phyloP scores from a whole-genome alignment of 2,113 vertebrate species.

The Corythornis cristatus region DNA sequence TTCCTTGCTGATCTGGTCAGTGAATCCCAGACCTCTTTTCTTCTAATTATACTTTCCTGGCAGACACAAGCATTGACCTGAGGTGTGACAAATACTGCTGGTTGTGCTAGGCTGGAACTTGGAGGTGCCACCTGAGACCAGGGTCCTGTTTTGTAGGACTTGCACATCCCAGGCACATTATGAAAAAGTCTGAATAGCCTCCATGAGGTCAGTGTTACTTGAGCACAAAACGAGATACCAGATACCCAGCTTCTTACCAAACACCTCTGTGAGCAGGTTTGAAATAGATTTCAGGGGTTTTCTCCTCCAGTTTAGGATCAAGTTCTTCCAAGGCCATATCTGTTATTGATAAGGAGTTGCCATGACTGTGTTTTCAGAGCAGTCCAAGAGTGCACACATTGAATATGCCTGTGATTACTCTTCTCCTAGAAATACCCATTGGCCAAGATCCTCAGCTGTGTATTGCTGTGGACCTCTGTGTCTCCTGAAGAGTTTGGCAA shows the following conservation, averaged over 20 bases:
- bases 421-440: neutral
- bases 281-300: neutral
- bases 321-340: neutral
- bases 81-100: neutral
- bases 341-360: neutral
- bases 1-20: neutral
- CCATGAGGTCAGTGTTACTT: neutral
- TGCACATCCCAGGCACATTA: neutral
- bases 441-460: neutral
- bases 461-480: neutral
- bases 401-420: neutral
- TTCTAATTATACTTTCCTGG: neutral
- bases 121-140: neutral
- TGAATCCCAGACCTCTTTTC: neutral
- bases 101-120: neutral
- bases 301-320: neutral
- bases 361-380: neutral
- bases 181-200: neutral
- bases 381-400: neutral
- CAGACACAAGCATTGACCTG: neutral
- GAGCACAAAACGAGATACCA: neutral
- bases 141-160: neutral
- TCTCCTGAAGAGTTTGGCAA: neutral
- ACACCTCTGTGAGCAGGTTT: rapidly evolving
- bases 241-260: neutral